Conservation (phyloP, 2,888 invertebrate genomes). For the Scaptomyza cyrtandrae region DNA sequence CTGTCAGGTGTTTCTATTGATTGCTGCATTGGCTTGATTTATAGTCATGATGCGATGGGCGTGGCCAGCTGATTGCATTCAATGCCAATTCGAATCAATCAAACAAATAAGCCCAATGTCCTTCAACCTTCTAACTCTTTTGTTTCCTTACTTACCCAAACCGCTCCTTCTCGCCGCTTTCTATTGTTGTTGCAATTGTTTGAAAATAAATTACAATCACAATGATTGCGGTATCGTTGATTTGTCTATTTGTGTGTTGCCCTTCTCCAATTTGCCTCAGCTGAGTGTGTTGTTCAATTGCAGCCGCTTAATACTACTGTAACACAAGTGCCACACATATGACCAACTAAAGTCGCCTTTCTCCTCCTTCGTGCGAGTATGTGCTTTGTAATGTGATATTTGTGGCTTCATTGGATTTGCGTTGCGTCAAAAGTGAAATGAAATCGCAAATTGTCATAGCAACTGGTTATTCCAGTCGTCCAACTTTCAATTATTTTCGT, state of each 20-base stretch:
- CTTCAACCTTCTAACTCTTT: neutral
- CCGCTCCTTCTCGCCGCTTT: neutral
- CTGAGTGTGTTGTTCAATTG: slow-evolving; percentile 56
- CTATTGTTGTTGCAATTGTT: slow-evolving; percentile 26
- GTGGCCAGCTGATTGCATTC: slow-evolving; percentile 69
- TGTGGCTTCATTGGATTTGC: slow-evolving; percentile 70
- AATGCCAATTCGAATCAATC: slow-evolving; percentile 73
- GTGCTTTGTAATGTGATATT: slow-evolving; percentile 69
- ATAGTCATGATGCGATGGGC: slow-evolving; percentile 40
- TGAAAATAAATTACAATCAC: slow-evolving; percentile 49
- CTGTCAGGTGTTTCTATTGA: slow-evolving; percentile 64
- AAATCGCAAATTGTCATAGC: slow-evolving; percentile 53
- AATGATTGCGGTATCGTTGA: slow-evolving; percentile 49
- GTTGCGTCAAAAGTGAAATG: slow-evolving; percentile 45
- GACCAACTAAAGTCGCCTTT: slow-evolving; percentile 10
- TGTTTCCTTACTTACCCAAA: neutral
- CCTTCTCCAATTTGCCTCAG: slow-evolving; percentile 28
- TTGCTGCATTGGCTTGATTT: slow-evolving; percentile 50
- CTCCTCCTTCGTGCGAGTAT: slow-evolving; percentile 7
- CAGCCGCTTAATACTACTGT: slow-evolving; percentile 54
- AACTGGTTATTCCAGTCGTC: slow-evolving; percentile 64
- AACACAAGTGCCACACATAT: slow-evolving; percentile 44
- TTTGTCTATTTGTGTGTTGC: slow-evolving; percentile 39
- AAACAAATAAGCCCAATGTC: slow-evolving; percentile 24
- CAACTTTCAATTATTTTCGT: slow-evolving; percentile 60